Conservation (phyloP, 1,140 invertebrate genomes). For the Habropoda laboriosa region DNA sequence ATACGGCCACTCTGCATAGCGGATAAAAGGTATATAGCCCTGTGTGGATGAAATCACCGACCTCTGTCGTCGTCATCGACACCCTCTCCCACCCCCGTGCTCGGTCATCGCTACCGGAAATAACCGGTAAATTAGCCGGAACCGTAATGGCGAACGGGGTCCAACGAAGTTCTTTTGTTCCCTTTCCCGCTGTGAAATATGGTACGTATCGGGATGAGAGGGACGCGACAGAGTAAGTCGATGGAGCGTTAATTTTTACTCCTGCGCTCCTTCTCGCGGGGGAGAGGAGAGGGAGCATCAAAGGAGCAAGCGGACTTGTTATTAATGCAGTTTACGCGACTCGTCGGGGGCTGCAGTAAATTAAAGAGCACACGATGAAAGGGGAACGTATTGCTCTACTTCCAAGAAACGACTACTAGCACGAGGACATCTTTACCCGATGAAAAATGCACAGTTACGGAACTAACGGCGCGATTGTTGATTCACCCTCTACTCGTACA, state of each 20-base stretch:
- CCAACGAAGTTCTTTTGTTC: no score
- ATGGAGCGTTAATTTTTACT: constrained; percentile 2
- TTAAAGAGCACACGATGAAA: constrained; percentile 10
- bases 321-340: constrained; percentile 32
- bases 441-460: neutral
- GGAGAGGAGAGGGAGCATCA: no score
- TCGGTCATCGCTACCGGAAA: neutral
- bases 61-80: constrained; percentile 44
- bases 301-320: constrained; percentile 20
- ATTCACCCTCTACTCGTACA: neutral
- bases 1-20: constrained; percentile 70
- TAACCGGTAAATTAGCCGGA: constrained; percentile 12
- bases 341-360: constrained; percentile 7
- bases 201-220: neutral
- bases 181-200: neutral
- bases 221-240: neutral
- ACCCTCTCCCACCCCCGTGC: constrained; percentile 33
- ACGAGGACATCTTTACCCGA: neutral
- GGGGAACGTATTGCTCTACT: neutral
- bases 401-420: neutral
- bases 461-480: neutral
- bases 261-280: neutral
- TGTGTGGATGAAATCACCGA: constrained; percentile 60
- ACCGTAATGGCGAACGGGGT: no score
- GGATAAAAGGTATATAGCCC: constrained; percentile 60